Evolutionary conservation across 2,113 vertebrate species (phyloP), one percentile per base, ranked within the genome.

Genomic region (Atractosteus spatula): DNA sequence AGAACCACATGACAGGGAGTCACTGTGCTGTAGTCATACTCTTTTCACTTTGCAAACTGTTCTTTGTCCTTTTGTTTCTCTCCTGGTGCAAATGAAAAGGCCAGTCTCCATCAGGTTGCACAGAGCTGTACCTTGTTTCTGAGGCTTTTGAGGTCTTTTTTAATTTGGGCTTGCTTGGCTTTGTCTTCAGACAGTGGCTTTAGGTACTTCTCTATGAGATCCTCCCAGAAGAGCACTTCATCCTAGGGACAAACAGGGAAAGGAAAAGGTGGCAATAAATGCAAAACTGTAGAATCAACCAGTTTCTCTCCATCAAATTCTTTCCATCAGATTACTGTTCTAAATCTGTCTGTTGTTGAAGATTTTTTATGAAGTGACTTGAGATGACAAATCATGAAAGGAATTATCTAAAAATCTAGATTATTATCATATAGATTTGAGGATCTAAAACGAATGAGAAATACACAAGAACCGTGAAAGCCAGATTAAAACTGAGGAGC

Each of bases 41-140:
- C 29, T 29, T 29, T 29, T 29, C 29, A 29, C 29, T 29, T 29
- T 29, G 29, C 29, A 29, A 29, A 29, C 29, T 29, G 29, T 29
- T 29, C 29, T 29, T 0, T 29, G 29, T 29, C 1, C 29, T 29
- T 29, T 29, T 29, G 29, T 29, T 29, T 29, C 29, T 29, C 29
- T 29, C 29, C 29, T 29, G 29, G 29, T 29, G 29, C 29, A 29
- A 29, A 29, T 29, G 29, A 29, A 29, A 29, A 29, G 29, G 2
- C 29, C 1, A 29, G 29, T 29, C 29, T 29, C 29, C 29, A 29
- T 29, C 29, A 29, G 29, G 29, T 29, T 29, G 29, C 29, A 29
- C 29, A 29, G 29, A 51, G 47, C 5, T 56, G 62, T n/a, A 88
- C 87, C 75, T 83, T 87, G 76, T 91, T 91, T 65, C 89, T 84